These are phyloP conservation scores for Apodemus sylvaticus DNA, from an alignment of 2,113 vertebrate species.

Conservation along the genomic window DNA sequence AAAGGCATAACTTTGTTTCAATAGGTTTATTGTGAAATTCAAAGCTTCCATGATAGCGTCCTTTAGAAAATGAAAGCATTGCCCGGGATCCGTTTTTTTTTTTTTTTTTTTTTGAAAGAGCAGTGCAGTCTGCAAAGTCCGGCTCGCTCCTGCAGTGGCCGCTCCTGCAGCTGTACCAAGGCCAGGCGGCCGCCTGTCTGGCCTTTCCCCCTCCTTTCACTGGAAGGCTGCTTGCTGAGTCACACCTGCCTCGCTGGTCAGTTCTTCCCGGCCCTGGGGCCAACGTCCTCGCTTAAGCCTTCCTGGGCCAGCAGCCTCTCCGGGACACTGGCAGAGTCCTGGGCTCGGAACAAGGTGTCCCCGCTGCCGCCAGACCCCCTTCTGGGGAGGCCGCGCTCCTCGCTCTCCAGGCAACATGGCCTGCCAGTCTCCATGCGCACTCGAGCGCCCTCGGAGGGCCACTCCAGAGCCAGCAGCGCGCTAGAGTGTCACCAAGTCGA, in stretches of 20 bases:
- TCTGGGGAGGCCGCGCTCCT: conserved; percentile 78
- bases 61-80: conserved; percentile 76
- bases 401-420: conserved; percentile 81
- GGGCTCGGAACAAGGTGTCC: conserved; percentile 74
- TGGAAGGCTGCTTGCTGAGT: conserved; percentile 73
- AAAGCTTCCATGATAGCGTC: conserved; percentile 79
- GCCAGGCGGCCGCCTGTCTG: conserved; percentile 61
- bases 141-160: not conserved
- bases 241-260: conserved; percentile 58
- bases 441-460: conserved; percentile 86
- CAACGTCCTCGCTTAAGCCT: conserved; percentile 57
- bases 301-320: conserved; percentile 62
- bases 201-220: conserved; percentile 55
- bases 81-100: conserved; percentile 70
- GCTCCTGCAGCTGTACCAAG: conserved; percentile 20
- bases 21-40: conserved; percentile 85
- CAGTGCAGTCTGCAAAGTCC: conserved; percentile 65
- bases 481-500: conserved; percentile 86
- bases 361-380: conserved; percentile 61
- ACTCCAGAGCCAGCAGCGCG: conserved; percentile 88
- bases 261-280: conserved; percentile 54
- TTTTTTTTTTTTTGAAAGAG: conserved; percentile 46
- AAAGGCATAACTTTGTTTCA: conserved; percentile 72
- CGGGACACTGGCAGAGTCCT: conserved; percentile 79
- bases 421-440: conserved; percentile 86